Evolutionary conservation across 2,113 vertebrate genomes (phyloP).

Genomic region (Nicator chloris): DNA sequence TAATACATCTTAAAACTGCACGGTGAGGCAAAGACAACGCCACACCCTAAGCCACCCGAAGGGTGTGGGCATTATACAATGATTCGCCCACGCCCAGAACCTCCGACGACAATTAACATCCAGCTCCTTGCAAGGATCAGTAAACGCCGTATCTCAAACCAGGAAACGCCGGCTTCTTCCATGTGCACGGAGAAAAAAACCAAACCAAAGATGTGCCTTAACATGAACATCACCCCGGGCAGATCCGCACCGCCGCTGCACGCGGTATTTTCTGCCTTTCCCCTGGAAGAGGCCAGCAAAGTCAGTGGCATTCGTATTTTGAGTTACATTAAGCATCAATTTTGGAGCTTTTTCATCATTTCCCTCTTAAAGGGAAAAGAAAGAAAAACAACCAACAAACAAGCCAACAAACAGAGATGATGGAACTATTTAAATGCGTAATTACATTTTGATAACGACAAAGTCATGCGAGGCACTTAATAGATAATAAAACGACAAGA

Average conservation of each 20-base stretch:
- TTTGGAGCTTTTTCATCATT: not conserved
- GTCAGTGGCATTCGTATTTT: not conserved
- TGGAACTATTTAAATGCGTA: slow-evolving; percentile 4
- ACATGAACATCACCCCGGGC: not conserved
- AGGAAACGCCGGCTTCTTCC: not conserved
- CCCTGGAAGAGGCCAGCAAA: not conserved
- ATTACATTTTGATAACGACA: slow-evolving; percentile 21
- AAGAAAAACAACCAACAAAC: not conserved
- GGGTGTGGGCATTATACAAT: slow-evolving; percentile 59
- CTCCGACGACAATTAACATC: slow-evolving; percentile 19
- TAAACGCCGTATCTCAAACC: not conserved
- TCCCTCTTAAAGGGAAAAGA: not conserved
- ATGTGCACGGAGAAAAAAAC: not conserved
- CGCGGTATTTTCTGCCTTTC: not conserved
- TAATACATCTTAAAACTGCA: slow-evolving; percentile 43
- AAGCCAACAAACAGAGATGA: not conserved
- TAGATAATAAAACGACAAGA: slow-evolving; percentile 28
- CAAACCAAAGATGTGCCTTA: not conserved
- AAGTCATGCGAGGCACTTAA: not conserved
- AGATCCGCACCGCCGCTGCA: not conserved
- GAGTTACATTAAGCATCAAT: not conserved
- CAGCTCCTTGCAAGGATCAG: not conserved
- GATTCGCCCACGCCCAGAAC: slow-evolving; percentile 30
- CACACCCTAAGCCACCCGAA: slow-evolving; percentile 12
- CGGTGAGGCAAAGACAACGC: slow-evolving; percentile 33